Evolutionary conservation across 2,113 vertebrate genomes (phyloP).

Genomic region (Petrocephalus zakoni): DNA sequence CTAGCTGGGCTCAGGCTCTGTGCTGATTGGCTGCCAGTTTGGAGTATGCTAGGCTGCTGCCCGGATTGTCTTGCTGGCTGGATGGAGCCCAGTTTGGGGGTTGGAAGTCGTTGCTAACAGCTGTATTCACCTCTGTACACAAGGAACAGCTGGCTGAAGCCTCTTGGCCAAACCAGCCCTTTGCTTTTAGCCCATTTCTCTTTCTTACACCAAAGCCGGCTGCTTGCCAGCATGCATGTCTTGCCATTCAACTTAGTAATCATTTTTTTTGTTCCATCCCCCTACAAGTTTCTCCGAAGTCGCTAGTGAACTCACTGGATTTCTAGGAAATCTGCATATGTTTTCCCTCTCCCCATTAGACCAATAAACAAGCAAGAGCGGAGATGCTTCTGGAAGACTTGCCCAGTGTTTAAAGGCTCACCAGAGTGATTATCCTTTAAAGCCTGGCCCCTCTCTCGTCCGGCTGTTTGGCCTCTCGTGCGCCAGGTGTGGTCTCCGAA

Average conservation of each 20-base stretch:
- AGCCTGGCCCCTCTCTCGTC: neutral
- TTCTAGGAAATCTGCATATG: conserved; percentile 17
- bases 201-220: neutral
- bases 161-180: neutral
- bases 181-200: neutral
- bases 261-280: neutral
- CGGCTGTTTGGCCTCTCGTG: neutral
- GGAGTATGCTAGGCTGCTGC: neutral
- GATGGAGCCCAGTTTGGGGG: neutral
- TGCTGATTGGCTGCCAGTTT: neutral
- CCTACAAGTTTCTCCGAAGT: neutral
- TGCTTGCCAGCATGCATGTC: neutral
- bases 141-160: neutral
- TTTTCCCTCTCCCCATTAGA: neutral
- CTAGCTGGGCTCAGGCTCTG: neutral
- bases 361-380: neutral
- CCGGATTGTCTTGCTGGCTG: neutral
- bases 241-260: neutral
- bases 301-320: neutral
- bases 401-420: neutral
- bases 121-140: neutral
- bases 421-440: conserved; percentile 10
- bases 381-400: neutral
- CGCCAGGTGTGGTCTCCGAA: neutral
- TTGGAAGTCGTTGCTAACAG: no score